Base-by-base conservation (phyloP, 35 echinoderm and acorn worm species). In the Ptychodera flava region DNA sequence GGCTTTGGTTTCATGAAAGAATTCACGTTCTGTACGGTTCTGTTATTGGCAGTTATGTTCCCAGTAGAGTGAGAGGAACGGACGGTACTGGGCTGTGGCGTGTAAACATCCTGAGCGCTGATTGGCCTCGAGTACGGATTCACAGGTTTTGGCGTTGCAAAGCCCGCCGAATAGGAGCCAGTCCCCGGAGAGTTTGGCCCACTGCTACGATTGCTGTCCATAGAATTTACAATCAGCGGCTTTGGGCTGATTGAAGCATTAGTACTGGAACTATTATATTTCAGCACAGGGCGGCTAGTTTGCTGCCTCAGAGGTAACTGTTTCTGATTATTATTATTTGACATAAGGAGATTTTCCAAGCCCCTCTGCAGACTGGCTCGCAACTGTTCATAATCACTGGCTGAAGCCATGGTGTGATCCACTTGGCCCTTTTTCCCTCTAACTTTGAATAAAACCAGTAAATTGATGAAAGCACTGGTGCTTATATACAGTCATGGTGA, bases 361-460 rank as follows among this genome's bases (percentile, higher is more conserved):
- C 96, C 92, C 14, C 96, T 78, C 79, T 94, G 93, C 16, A 99
- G 81, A 22, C 90, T 99, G 76, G 96, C 88, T 88, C 89, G 86
- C 28, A 94, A 92, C 81, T 94, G 90, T 30, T 99, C 86, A 34
- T 90, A 90, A 78, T 99, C 90, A 87, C 45, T 94, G 1, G 91
- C 87, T 36, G 96, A 94, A 38, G 92, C 93, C 96, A 99, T 99
- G n/a, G n/a, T n/a, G n/a, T n/a, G n/a, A n/a, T n/a, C n/a, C n/a
- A n/a, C n/a, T n/a, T n/a, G n/a, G n/a, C n/a, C n/a, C n/a, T n/a
- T n/a, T n/a, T n/a, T n/a, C n/a, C n/a, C n/a, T n/a, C n/a, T n/a
- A n/a, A n/a, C n/a, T n/a, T n/a, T n/a, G n/a, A n/a, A n/a, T n/a
- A n/a, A n/a, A n/a, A n/a, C n/a, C n/a, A n/a, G n/a, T n/a, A n/a